These are phyloP conservation scores for Pseudanteris insignis DNA, from an alignment of 2,888 invertebrate species.

Conservation along the genomic window DNA sequence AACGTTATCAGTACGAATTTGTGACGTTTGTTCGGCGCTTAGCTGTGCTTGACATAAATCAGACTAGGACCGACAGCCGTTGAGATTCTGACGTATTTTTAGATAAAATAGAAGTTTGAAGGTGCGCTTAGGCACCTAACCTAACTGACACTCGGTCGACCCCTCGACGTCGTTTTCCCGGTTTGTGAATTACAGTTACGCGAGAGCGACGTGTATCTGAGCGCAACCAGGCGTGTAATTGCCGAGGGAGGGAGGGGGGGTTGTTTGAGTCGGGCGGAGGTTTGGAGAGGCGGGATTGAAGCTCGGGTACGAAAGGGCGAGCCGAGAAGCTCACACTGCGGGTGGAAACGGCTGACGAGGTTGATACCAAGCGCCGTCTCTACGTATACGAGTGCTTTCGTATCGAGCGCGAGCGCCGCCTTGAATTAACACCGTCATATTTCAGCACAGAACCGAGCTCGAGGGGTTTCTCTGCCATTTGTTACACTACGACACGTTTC, in stretches of 20 bases:
- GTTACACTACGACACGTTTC: constrained; percentile 52
- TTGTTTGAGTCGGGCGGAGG: constrained; percentile 35
- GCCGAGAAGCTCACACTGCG: constrained; percentile 48
- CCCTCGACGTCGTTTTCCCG: constrained; percentile 49
- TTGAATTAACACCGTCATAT: constrained; percentile 66
- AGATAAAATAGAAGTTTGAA: too few relatives aligned
- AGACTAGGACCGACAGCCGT: too few relatives aligned
- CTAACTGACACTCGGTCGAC: too few relatives aligned
- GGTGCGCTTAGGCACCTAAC: too few relatives aligned
- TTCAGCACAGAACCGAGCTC: constrained; percentile 58
- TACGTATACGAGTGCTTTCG: constrained; percentile 42
- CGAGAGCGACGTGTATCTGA: constrained; percentile 62
- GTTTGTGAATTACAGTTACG: constrained; percentile 60
- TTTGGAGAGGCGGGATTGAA: constrained; percentile 49
- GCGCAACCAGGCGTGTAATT: constrained; percentile 65
- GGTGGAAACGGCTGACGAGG: constrained; percentile 58
- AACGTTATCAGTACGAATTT: too few relatives aligned
- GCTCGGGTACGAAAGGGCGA: constrained; percentile 54
- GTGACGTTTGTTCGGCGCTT: too few relatives aligned
- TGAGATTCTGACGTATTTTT: too few relatives aligned
- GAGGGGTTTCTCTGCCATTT: constrained; percentile 58
- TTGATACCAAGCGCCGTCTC: constrained; percentile 46
- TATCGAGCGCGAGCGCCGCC: constrained; percentile 58
- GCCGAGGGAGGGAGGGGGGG: too few relatives aligned
- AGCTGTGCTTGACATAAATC: too few relatives aligned